Conservation (phyloP, 2,888 invertebrate species). For the Aporophyla lueneburgensis region DNA sequence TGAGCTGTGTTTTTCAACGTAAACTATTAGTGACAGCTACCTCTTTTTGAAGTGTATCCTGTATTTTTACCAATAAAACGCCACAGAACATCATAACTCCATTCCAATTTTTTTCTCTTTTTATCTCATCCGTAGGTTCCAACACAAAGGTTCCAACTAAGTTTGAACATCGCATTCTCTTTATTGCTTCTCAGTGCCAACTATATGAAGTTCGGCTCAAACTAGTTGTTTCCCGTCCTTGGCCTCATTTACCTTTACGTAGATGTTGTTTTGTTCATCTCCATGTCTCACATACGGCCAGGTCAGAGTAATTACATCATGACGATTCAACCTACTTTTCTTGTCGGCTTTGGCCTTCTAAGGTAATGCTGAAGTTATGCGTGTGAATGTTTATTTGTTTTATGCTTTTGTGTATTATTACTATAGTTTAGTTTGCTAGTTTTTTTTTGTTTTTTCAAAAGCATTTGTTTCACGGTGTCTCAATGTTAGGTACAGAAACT, state of each 20-base stretch:
- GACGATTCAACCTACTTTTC: constrained; percentile 50
- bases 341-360: constrained; percentile 26
- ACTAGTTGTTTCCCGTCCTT: constrained; percentile 61
- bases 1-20: no score
- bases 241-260: constrained; percentile 59
- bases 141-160: not conserved
- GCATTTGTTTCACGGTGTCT: not conserved
- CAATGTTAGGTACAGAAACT: not conserved
- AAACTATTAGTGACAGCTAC: no score
- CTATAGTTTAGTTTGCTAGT: not conserved
- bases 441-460: not conserved
- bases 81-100: not conserved
- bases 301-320: constrained; percentile 61
- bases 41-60: no score
- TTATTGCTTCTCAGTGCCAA: constrained; percentile 48
- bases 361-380: constrained; percentile 11
- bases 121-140: not conserved
- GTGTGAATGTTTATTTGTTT: constrained; percentile 5
- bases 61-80: no score
- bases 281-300: constrained; percentile 29
- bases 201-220: constrained; percentile 30
- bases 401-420: not conserved
- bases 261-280: constrained; percentile 56
- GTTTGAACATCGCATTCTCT: constrained; percentile 31
- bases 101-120: not conserved